Evolutionary conservation across 2,888 invertebrate species (phyloP), one percentile per base, ranked within the genome.

Genomic region (Cheilosia vernalis): DNA sequence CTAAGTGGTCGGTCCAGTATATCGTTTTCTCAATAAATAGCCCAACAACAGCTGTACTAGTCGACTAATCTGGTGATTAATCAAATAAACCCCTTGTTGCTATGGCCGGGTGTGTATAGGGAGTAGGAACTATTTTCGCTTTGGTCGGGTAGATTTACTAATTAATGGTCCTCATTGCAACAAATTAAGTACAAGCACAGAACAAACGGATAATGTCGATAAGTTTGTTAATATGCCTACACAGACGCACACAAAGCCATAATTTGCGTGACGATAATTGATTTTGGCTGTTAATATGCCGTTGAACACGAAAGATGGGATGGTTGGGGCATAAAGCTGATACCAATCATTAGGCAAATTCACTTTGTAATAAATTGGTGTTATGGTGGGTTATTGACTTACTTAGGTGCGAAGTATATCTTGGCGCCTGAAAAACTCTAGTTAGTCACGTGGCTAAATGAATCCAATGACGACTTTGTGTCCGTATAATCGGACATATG

Each of bases 51-150:
- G 63, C 33, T 47, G 63, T 64, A 47, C 55, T 44, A 42, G 44
- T 42, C 9, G 47, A 37, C 44, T 64, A 63, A 73, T 73, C 63
- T 73, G 63, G 55, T 47, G 42, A 17, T 55, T 64, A 73, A 73
- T 44, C 63, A 73, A 73, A 64, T 47, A 63, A 64, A 37, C 49
- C 44, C 37, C 63, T 73, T 55, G 53, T 61, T 72, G 42, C 21
- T 21, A 30, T 30, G 44, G 21, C 33, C 33, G 63, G 15, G 40
- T 24, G 13, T 30, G 30, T 30, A 6, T 30, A 30, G 30, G 30
- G 30, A 30, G 30, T 37, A 19, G n/a, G 47, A 21, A 73, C 55
- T 24, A 56, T 47, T 47, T 47, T 47, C 44, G 13, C 9, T 63
- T 37, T 63, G 55, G 55, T 33, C 3, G n/a, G 17, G 42, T 63